phyloP scores from a whole-genome alignment of 2,113 vertebrate species.

The Gulo gulo region DNA sequence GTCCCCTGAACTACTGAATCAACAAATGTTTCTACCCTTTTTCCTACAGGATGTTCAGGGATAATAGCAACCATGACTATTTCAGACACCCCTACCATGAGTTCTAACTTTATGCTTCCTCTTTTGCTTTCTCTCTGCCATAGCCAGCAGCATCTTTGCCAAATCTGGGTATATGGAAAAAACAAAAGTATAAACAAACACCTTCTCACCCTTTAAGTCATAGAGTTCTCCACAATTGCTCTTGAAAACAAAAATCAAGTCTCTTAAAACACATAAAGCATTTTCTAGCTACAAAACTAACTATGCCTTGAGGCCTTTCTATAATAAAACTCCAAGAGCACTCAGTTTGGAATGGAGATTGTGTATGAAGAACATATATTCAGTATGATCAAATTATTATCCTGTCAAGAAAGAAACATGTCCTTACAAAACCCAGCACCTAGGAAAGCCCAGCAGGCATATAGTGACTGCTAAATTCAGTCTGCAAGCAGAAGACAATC shows the following conservation, averaged over 20 bases:
- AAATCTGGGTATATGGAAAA: neutral
- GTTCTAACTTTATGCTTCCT: neutral
- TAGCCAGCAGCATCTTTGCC: neutral
- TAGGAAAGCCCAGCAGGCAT: constrained; percentile 39
- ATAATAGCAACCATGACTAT: neutral
- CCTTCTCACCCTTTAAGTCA: neutral
- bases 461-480: neutral
- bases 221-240: neutral
- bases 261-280: constrained; percentile 26
- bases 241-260: constrained; percentile 33
- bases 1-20: neutral
- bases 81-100: neutral
- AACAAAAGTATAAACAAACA: neutral
- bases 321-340: constrained; percentile 72
- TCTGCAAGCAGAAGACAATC: neutral
- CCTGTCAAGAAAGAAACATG: constrained; percentile 70
- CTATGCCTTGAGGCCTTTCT: constrained; percentile 68
- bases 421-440: constrained; percentile 53
- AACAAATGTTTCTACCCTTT: too few species aligned
- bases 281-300: constrained; percentile 60
- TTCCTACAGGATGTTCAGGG: neutral
- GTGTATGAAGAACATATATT: constrained; percentile 65
- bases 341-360: constrained; percentile 44
- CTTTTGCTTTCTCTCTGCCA: neutral
- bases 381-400: constrained; percentile 77